A percentile compares a stretch with the other conserved stretches of the same genome.
Evolutionary conservation across 2,113 vertebrate species (phyloP).

Genomic region (Lepidothrix coronata): DNA sequence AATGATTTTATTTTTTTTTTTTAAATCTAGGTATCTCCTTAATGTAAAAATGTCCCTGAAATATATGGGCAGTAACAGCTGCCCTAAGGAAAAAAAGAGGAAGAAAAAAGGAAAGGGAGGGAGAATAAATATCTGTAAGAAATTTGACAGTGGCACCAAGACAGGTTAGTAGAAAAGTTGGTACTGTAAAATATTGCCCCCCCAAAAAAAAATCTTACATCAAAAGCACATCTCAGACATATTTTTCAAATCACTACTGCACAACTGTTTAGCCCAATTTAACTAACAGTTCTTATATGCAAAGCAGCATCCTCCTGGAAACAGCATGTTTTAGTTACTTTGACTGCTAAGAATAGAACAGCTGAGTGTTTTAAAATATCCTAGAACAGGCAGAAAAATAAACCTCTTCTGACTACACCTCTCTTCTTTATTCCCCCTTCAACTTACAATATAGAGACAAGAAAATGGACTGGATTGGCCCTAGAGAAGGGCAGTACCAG

Average conservation of each 20-base stretch:
- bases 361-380: background rate
- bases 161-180: background rate
- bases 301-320: background rate
- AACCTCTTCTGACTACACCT: background rate
- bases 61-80: background rate
- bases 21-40: background rate
- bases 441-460: background rate
- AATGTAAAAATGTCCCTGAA: background rate
- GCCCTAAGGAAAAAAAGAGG: background rate
- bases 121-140: background rate
- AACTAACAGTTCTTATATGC: background rate
- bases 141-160: background rate
- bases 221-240: background rate
- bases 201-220: background rate
- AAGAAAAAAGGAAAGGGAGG: fast-evolving
- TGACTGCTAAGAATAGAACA: background rate
- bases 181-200: background rate
- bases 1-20: background rate
- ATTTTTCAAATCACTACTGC: background rate
- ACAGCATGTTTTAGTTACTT: background rate
- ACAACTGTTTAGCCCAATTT: background rate
- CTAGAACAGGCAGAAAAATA: background rate
- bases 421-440: background rate
- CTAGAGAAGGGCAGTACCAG: background rate
- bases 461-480: background rate